Percentiles rank a stretch among this genome's conserved stretches.
phyloP scores from a whole-genome alignment of 2,113 vertebrate genomes.

The Candoia aspera region DNA sequence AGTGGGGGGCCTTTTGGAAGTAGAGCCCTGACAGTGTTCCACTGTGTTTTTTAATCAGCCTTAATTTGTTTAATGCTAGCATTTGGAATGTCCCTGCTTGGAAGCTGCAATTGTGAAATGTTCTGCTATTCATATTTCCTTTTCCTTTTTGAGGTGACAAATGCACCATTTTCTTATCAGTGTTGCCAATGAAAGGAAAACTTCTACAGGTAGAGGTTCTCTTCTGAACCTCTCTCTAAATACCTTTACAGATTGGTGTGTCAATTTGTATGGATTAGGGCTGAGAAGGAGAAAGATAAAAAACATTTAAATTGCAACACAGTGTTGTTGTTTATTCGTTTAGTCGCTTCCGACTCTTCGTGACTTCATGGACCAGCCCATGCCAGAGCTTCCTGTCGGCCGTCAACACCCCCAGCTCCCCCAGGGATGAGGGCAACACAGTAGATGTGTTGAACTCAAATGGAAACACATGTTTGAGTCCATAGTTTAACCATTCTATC shows the following conservation, averaged over 20 bases:
- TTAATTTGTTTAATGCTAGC: slow-evolving; percentile 62
- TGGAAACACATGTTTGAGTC: neutral
- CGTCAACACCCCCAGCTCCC: no score
- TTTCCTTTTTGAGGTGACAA: neutral
- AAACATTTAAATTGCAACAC: neutral
- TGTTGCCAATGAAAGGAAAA: neutral
- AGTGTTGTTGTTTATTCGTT: no score
- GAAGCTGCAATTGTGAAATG: slow-evolving; percentile 26
- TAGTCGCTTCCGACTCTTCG: no score
- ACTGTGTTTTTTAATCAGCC: slow-evolving; percentile 42
- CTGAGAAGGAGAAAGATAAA: neutral
- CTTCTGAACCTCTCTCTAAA: neutral
- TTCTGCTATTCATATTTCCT: slow-evolving; percentile 3
- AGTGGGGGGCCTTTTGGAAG: slow-evolving; percentile 51
- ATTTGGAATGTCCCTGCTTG: slow-evolving; percentile 45
- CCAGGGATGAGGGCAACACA: no score
- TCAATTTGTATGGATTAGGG: neutral
- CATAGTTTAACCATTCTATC: neutral
- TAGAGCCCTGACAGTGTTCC: slow-evolving; percentile 32
- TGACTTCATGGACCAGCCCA: no score
- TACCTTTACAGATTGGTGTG: neutral
- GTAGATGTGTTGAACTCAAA: neutral
- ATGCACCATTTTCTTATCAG: neutral
- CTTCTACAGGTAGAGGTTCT: slow-evolving; percentile 8
- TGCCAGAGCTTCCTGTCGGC: no score